Evolutionary conservation across 1,140 invertebrate genomes (phyloP).

Genomic region (Ceratina japonica): DNA sequence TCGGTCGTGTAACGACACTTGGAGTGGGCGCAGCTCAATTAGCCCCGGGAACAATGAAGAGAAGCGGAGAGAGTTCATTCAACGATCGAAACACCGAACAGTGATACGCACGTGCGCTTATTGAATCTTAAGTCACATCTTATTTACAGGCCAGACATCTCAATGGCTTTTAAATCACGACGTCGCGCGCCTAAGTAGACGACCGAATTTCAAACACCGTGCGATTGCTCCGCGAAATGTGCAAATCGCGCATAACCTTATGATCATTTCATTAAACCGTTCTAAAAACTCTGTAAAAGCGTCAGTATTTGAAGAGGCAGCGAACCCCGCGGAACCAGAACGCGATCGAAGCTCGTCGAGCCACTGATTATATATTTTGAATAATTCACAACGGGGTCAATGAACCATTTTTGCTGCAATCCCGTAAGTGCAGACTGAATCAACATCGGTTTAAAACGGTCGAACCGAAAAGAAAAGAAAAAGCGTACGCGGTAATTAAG

Average conservation of each 20-base stretch:
- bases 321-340: constrained; percentile 1
- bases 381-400: constrained; percentile 9
- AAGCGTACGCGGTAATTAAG: constrained; percentile 22
- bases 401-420: constrained; percentile 27
- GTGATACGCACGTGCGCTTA: constrained; percentile 35
- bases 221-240: too few relatives aligned
- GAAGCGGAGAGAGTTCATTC: constrained; percentile 49
- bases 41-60: constrained; percentile 46
- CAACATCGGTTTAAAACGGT: background rate
- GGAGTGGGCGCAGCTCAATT: constrained; percentile 56
- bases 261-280: too few relatives aligned
- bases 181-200: background rate
- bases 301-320: background rate
- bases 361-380: constrained; percentile 18
- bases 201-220: too few relatives aligned
- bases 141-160: constrained; percentile 13
- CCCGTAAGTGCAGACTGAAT: background rate
- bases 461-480: too few relatives aligned
- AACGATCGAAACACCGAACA: constrained; percentile 42
- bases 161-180: constrained; percentile 13
- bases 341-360: background rate
- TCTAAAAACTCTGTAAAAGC: background rate
- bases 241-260: too few relatives aligned
- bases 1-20: constrained; percentile 43
- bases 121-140: constrained; percentile 36